These are phyloP conservation scores for Listronotus bonariensis DNA, from an alignment of 1,140 invertebrate genomes.

Conservation along the genomic window DNA sequence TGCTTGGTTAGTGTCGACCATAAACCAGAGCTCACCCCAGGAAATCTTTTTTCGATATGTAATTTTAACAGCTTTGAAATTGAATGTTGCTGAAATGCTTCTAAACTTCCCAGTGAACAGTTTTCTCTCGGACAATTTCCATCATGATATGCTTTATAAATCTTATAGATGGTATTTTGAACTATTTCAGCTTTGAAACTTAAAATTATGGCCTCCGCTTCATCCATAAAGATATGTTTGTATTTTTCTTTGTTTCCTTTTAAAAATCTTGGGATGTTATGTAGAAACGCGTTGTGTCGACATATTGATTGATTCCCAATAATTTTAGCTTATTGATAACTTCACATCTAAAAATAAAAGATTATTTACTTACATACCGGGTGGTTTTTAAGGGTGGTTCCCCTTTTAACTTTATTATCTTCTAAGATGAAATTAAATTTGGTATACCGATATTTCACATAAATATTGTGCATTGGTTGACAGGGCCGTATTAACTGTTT, in stretches of 20 bases:
- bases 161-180: constrained; percentile 45
- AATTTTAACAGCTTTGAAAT: constrained; percentile 17
- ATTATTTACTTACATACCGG: too few species aligned
- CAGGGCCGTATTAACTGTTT: too few species aligned
- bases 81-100: constrained; percentile 20
- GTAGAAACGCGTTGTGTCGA: constrained; percentile 52
- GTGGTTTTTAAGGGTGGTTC: too few species aligned
- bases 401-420: too few species aligned
- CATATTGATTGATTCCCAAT: constrained; percentile 49
- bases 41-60: constrained; percentile 22
- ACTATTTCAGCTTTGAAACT: constrained; percentile 50
- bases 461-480: too few species aligned
- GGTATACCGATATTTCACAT: too few species aligned
- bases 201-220: constrained; percentile 53
- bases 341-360: constrained; percentile 43
- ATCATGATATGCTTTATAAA: constrained; percentile 44
- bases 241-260: constrained; percentile 47
- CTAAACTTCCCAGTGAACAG: constrained; percentile 24
- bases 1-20: constrained; percentile 56
- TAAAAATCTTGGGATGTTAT: constrained; percentile 49
- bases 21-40: constrained; percentile 54
- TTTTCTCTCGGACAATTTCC: constrained; percentile 39
- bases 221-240: constrained; percentile 55
- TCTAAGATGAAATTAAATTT: too few species aligned
- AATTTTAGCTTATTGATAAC: constrained; percentile 48